Percentiles rank a stretch among this genome's conserved stretches.
phyloP scores from a whole-genome alignment of 1,140 invertebrate genomes.

The Cheumatopsyche charites region DNA sequence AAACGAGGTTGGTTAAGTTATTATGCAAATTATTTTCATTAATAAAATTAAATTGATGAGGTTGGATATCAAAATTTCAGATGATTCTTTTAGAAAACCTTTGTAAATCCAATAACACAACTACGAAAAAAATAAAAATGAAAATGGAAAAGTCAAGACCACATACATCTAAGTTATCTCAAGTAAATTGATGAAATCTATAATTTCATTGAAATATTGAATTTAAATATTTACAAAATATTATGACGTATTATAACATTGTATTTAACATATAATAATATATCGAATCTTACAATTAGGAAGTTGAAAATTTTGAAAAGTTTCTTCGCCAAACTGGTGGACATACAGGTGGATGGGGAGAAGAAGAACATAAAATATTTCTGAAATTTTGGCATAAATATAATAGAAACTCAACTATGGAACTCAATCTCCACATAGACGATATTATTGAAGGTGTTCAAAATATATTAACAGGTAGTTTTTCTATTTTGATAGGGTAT shows the following conservation, averaged over 20 bases:
- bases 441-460: conserved; percentile 17
- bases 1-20: conserved; percentile 30
- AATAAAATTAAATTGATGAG: no score
- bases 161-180: no score
- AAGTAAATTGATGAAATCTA: not conserved
- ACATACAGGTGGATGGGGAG: conserved; percentile 43
- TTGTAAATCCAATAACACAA: not conserved
- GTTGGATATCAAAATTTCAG: not conserved
- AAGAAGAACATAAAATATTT: conserved; percentile 42
- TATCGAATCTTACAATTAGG: no score
- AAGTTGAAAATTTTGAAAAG: conserved; percentile 39
- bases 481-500: not conserved
- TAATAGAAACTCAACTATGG: not conserved
- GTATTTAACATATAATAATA: no score
- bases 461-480: conserved; percentile 23
- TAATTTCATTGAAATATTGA: no score
- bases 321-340: conserved; percentile 39
- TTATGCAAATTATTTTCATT: conserved; percentile 10
- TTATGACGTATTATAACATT: no score
- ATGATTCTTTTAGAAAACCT: conserved; percentile 9
- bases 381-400: conserved; percentile 34
- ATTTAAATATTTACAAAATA: not conserved
- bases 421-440: not conserved
- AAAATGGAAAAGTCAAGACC: not conserved
- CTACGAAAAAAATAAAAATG: not conserved